These are phyloP conservation scores for Picathartes gymnocephalus DNA, from an alignment of 2,113 vertebrate species.

Conservation along the genomic window DNA sequence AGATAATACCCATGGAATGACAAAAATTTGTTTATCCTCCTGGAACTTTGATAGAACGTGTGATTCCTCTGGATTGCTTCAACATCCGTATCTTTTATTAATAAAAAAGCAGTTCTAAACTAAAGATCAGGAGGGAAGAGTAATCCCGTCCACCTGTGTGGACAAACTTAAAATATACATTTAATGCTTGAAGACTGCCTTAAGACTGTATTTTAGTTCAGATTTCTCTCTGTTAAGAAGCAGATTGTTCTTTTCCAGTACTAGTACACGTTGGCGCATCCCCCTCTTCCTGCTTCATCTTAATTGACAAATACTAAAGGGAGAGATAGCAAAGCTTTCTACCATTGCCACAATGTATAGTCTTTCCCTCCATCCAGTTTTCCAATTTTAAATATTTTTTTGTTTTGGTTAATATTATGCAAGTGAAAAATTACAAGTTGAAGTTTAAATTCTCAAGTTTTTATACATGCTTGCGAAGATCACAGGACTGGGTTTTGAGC, in stretches of 20 bases:
- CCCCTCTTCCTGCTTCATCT: not conserved
- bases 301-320: not conserved
- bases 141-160: not conserved
- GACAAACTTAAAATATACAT: not conserved
- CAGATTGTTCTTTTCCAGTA: not conserved
- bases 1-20: not conserved
- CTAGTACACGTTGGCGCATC: not conserved
- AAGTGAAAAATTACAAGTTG: not conserved
- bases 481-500: not conserved
- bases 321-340: not conserved
- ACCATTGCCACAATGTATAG: rapidly evolving
- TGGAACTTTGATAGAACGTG: not conserved
- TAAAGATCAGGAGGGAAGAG: not conserved
- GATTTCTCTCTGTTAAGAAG: not conserved
- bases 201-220: not conserved
- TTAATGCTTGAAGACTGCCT: not conserved
- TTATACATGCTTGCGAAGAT: not conserved
- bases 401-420: not conserved
- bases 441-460: not conserved
- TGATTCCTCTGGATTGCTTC: not conserved
- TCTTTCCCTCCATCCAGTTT: not conserved
- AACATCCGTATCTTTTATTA: not conserved
- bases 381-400: not conserved
- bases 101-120: not conserved
- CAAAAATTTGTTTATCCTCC: not conserved